Evolutionary conservation across 2,113 vertebrate species (phyloP).

Genomic region (Eolophus roseicapilla): DNA sequence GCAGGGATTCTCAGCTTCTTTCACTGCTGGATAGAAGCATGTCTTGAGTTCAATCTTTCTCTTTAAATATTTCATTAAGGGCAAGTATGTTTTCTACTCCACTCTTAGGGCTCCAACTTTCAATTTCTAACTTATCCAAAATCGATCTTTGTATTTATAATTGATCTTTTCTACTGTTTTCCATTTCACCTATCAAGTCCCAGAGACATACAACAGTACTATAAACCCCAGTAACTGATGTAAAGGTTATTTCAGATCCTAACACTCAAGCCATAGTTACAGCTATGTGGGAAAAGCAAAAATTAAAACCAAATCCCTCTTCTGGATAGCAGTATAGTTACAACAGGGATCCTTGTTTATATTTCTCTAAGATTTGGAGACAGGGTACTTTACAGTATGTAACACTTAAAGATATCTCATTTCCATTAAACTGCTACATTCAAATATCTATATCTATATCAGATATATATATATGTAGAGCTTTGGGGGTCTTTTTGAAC

Average conservation of each 20-base stretch:
- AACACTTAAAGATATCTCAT: not conserved
- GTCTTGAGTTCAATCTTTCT: conserved; percentile 45
- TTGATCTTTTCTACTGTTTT: not conserved
- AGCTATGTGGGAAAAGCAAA: not conserved
- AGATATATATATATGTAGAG: not conserved
- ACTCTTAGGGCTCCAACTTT: not conserved
- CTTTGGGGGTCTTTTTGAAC: not conserved
- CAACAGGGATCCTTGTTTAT: not conserved
- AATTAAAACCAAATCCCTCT: not conserved
- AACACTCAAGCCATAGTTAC: not conserved
- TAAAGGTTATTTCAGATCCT: not conserved
- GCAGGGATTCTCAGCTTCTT: conserved; percentile 48
- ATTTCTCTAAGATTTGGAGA: not conserved
- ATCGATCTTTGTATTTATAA: not conserved
- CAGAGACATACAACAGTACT: not conserved
- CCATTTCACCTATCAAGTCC: not conserved
- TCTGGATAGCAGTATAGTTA: not conserved
- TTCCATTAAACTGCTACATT: not conserved
- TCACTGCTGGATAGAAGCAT: conserved; percentile 50
- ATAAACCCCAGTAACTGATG: not conserved
- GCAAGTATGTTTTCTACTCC: not conserved
- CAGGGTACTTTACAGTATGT: not conserved
- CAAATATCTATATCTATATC: not conserved
- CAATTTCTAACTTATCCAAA: not conserved
- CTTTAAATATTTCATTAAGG: conserved; percentile 61